phyloP scores from a whole-genome alignment of 1,140 invertebrate genomes.

The Aporrectodea caliginosa region DNA sequence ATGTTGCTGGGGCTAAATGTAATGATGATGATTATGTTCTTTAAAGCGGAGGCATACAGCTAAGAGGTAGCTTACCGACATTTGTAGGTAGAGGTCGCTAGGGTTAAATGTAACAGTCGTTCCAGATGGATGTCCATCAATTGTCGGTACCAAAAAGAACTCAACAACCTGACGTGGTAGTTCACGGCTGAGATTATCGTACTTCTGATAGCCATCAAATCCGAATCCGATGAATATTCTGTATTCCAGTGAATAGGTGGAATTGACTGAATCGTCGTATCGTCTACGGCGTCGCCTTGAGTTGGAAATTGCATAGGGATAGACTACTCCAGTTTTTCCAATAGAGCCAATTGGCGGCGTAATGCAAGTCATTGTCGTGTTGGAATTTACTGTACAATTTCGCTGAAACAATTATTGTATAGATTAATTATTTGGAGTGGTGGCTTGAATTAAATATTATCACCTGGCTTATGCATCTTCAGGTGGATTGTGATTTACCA shows the following conservation, averaged over 20 bases:
- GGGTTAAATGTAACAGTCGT: too few species aligned
- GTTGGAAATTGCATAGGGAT: neutral
- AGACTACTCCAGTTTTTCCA: neutral
- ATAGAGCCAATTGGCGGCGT: neutral
- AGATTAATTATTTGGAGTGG: too few species aligned
- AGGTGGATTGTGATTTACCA: too few species aligned
- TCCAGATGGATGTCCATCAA: too few species aligned
- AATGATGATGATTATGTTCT: too few species aligned
- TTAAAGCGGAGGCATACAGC: too few species aligned
- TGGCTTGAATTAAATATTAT: too few species aligned
- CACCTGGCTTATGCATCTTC: too few species aligned
- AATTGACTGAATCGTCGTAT: neutral
- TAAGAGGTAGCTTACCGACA: too few species aligned
- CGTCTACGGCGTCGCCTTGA: neutral
- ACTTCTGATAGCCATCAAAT: neutral
- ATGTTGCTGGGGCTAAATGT: too few species aligned
- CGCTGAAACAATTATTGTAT: neutral
- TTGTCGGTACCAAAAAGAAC: neutral
- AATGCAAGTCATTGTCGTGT: neutral
- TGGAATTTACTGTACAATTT: neutral
- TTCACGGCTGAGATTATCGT: neutral
- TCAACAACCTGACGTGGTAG: neutral
- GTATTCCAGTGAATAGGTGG: neutral
- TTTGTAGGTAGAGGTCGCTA: too few species aligned
- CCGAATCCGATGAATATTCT: neutral